A percentile compares a stretch with the other conserved stretches of the same genome.
phyloP scores from a whole-genome alignment of 2,113 vertebrate genomes.

The Mesitornis unicolor region DNA sequence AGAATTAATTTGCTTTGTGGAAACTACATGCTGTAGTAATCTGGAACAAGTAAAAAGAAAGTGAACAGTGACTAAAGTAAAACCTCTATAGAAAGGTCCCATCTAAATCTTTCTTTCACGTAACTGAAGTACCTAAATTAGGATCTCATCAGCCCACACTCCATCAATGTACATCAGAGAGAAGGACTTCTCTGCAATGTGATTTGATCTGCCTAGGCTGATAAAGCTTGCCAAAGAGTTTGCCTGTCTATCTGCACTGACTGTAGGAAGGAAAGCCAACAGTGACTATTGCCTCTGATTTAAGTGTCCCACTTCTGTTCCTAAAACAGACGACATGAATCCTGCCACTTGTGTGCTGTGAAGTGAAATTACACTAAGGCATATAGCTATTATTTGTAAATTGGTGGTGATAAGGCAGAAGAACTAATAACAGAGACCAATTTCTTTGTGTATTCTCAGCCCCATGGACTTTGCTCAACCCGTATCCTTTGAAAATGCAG shows the following conservation, averaged over 20 bases:
- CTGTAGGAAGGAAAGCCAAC: not conserved
- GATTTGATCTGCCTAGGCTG: not conserved
- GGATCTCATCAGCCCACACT: not conserved
- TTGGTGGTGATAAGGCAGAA: not conserved
- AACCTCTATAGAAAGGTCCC: not conserved
- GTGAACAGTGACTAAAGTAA: not conserved
- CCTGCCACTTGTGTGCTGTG: not conserved
- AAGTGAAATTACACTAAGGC: not conserved
- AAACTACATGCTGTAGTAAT: not conserved
- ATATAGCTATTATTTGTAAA: not conserved
- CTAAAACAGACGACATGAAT: not conserved
- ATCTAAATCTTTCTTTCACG: not conserved
- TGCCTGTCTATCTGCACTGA: not conserved
- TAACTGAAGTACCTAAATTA: not conserved
- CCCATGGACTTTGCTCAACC: constrained; percentile 91
- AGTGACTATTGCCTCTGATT: not conserved
- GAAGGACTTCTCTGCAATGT: not conserved
- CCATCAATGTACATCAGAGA: not conserved
- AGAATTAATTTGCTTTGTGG: not conserved
- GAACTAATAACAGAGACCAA: not conserved
- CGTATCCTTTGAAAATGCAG: constrained; percentile 91
- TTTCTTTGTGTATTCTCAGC: constrained; percentile 70
- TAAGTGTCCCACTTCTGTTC: not conserved
- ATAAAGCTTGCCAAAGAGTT: not conserved
- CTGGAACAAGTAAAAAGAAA: not conserved